These are phyloP conservation scores for Electrona antarctica DNA, from an alignment of 2,113 vertebrate species.

Conservation along the genomic window DNA sequence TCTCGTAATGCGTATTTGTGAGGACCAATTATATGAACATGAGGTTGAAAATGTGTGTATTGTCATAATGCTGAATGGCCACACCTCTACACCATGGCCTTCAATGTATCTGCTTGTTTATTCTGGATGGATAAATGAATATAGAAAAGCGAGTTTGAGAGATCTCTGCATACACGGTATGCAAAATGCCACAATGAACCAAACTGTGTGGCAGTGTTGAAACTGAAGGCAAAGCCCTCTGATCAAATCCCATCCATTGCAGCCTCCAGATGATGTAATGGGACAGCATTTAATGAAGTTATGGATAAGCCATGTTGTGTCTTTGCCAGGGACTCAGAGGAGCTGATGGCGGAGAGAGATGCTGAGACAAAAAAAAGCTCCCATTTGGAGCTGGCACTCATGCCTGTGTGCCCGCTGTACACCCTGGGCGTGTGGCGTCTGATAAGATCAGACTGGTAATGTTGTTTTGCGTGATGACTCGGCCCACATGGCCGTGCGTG, in stretches of 20 bases:
- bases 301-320: slow-evolving; percentile 54
- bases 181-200: background rate
- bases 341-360: slow-evolving; percentile 49
- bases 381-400: slow-evolving; percentile 57
- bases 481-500: slow-evolving; percentile 23
- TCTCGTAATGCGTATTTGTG: too few species aligned
- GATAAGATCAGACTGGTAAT: slow-evolving; percentile 70
- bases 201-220: slow-evolving; percentile 36
- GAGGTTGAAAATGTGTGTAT: too few species aligned
- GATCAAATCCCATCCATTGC: slow-evolving; percentile 57
- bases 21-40: too few species aligned
- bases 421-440: slow-evolving; percentile 43
- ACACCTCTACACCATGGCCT: too few species aligned
- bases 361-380: slow-evolving; percentile 61
- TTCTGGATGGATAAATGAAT: too few species aligned
- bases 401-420: slow-evolving; percentile 22
- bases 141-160: too few species aligned
- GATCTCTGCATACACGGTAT: slow-evolving; percentile 11
- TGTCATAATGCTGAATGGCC: too few species aligned
- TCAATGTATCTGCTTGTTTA: too few species aligned
- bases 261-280: slow-evolving; percentile 68
- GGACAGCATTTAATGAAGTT: slow-evolving; percentile 65
- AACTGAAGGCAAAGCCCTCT: slow-evolving; percentile 31
- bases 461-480: slow-evolving; percentile 59
- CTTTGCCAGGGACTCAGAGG: slow-evolving; percentile 43